Percentiles rank a stretch among this genome's conserved stretches.
Evolutionary conservation across 2,888 invertebrate species (phyloP).

Genomic region (Aphidius colemani): DNA sequence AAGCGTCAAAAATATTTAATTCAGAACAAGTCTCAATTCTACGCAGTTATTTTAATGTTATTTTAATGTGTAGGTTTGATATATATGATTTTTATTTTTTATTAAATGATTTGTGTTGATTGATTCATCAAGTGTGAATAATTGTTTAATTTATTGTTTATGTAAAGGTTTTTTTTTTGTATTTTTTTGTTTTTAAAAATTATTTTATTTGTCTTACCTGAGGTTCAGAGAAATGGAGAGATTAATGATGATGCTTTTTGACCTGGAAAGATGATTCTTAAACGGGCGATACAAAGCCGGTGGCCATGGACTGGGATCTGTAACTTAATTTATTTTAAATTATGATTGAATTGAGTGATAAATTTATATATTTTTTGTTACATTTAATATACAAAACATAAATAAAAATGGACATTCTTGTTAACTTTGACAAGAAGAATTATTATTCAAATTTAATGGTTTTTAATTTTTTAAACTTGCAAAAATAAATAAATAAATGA

Average conservation of each 20-base stretch:
- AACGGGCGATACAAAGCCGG: constrained; percentile 77
- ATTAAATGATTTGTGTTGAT: too few relatives aligned
- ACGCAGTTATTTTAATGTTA: too few relatives aligned
- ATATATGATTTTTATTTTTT: too few relatives aligned
- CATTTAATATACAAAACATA: too few relatives aligned
- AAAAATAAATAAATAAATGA: not conserved
- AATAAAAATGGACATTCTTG: too few relatives aligned
- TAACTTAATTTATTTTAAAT: constrained; percentile 36
- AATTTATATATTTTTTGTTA: too few relatives aligned
- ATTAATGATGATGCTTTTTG: constrained; percentile 2
- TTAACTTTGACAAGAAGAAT: constrained; percentile 16
- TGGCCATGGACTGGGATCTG: constrained; percentile 75
- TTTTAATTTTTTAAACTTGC: not conserved
- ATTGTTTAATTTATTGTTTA: not conserved
- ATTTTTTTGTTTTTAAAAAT: constrained; percentile 9
- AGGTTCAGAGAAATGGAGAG: constrained; percentile 9
- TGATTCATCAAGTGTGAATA: too few relatives aligned
- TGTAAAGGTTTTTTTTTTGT: not conserved
- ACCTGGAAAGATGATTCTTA: constrained; percentile 58
- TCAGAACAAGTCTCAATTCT: too few relatives aligned
- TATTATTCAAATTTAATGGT: constrained; percentile 13
- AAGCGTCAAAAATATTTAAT: too few relatives aligned
- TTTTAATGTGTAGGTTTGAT: too few relatives aligned
- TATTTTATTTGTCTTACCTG: constrained; percentile 7
- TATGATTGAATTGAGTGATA: not conserved